These are phyloP conservation scores for Papilio dardanus DNA, from an alignment of 1,140 invertebrate species.

Conservation along the genomic window DNA sequence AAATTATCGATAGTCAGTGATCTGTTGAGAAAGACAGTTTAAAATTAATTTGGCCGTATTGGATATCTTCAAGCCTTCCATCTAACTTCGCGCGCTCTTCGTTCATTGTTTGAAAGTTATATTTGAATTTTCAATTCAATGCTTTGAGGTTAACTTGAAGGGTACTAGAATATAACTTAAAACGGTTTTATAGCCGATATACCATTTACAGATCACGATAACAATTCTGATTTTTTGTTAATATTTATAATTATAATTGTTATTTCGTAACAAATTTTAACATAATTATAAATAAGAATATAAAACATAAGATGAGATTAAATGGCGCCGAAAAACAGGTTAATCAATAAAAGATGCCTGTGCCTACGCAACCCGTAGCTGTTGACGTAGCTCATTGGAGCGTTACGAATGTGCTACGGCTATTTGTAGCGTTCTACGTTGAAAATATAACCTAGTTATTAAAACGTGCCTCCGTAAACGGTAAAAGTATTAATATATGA, in stretches of 20 bases:
- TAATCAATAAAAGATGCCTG: conserved; percentile 17
- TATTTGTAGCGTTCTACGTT: not conserved
- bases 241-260: not conserved
- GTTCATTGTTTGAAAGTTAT: conserved; percentile 17
- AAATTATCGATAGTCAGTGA: not conserved
- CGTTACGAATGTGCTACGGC: conserved; percentile 18
- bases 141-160: not conserved
- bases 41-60: conserved; percentile 16
- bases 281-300: not conserved
- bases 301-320: not conserved
- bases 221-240: not conserved
- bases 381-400: conserved; percentile 18
- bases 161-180: not conserved
- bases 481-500: not conserved
- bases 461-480: not conserved
- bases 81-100: not conserved
- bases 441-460: not conserved
- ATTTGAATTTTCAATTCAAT: conserved; percentile 19
- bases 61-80: not conserved
- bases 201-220: not conserved
- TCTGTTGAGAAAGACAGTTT: not conserved
- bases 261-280: too few relatives aligned
- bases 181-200: not conserved
- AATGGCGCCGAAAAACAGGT: not conserved
- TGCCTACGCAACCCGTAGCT: not conserved